phyloP scores from a whole-genome alignment of 2,797 vertebrate genomes.

The Hipposideros larvatus region DNA sequence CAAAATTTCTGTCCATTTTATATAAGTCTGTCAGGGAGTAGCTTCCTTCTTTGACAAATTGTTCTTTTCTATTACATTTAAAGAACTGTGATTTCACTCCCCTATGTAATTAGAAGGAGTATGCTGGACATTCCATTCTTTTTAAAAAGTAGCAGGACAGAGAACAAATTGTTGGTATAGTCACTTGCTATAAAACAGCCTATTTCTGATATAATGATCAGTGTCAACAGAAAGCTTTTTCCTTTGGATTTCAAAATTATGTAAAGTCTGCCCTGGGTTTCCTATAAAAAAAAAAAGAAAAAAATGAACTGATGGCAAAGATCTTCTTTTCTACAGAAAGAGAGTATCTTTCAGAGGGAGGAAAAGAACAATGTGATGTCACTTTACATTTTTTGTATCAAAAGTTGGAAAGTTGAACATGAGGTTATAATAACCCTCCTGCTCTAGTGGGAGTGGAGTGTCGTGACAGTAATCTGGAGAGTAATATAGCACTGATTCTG shows the following conservation, averaged over 20 bases:
- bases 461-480: neutral
- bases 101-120: constrained; percentile 18
- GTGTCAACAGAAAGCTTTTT: neutral
- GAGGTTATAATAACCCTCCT: neutral
- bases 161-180: neutral
- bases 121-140: constrained; percentile 21
- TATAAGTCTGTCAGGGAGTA: neutral
- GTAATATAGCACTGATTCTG: neutral
- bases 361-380: neutral
- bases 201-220: neutral
- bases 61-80: constrained; percentile 58
- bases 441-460: neutral
- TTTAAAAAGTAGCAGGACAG: neutral
- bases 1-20: constrained; percentile 51
- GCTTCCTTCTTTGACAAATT: constrained; percentile 54
- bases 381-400: neutral
- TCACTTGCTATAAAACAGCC: neutral
- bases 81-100: constrained; percentile 52
- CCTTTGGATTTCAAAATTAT: constrained; percentile 35
- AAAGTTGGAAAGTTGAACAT: neutral
- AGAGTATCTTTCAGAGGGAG: neutral
- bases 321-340: neutral
- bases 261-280: neutral
- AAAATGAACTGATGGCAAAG: neutral
- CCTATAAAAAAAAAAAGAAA: neutral